Base-by-base conservation (phyloP, 2,888 invertebrate genomes). In the Trisateles emortualis region DNA sequence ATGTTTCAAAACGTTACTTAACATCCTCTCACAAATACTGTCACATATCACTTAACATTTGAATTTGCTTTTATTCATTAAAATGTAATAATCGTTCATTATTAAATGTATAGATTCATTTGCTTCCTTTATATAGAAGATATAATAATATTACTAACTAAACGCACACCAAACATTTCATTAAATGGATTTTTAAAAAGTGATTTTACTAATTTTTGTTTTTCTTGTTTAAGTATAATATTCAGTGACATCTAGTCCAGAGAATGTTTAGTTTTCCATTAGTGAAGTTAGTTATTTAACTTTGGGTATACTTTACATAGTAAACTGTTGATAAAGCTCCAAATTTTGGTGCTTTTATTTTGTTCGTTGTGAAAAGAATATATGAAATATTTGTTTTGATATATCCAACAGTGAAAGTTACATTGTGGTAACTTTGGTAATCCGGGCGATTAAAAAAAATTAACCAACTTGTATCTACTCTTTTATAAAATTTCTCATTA, bases 31-130 rank as follows among this genome's bases (percentile, higher is more conserved):
- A 35, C 40, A 58, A 58, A 48, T 33, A 17, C 36, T 35, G 13
- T 14, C 35, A 22, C 11, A 39, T 32, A 43, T 22, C 17, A 47
- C 24, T n/a, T 46, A 35, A 55, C 16, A 66, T 58, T 38, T 45
- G 30, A 46, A 33, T 38, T 52, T 46, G 30, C 51, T 50, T 41
- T 38, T 11, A 32, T 13, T 30, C 30, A 30, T 30, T n/a, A n/a
- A 32, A 32, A 67, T 56, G 63, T 63, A 45, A 45, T 62, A 46
- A 33, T 45, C 39, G 43, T 36, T 43, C 32, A 53, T 46, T 30
- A n/a, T n/a, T 52, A 50, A 47, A 45, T 57, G 44, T 52, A 52
- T 52, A 49, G 16, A 46, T 32, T 55, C 26, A 43, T 9, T 16
- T 39, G 35, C 52, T 50, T 67, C 46, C 22, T 22, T 3, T 22